Conservation (phyloP, 2,797 vertebrate genomes). For the Leucoraja ocellata region DNA sequence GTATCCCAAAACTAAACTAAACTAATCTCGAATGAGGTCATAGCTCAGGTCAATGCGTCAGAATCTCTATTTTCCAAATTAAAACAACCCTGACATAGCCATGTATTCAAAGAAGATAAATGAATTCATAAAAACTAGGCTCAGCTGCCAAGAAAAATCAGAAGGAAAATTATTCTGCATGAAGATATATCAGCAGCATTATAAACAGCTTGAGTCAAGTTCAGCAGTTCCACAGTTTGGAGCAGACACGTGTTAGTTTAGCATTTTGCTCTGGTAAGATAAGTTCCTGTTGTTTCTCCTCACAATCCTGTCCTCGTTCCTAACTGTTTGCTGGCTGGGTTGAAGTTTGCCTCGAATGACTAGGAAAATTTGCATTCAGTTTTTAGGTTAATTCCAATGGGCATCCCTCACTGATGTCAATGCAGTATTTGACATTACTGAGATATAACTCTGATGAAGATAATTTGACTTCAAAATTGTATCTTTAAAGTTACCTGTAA, state of each 20-base stretch:
- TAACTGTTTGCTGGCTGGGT: background rate
- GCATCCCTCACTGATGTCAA: background rate
- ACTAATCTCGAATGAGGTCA: too few species aligned
- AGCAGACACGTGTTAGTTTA: background rate
- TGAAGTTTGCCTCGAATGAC: background rate
- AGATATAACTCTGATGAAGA: background rate
- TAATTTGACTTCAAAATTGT: background rate
- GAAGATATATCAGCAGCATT: background rate
- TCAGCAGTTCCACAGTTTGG: background rate
- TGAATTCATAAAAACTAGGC: background rate
- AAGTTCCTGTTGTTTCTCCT: background rate
- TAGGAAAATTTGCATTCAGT: background rate
- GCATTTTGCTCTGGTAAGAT: background rate
- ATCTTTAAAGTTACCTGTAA: background rate
- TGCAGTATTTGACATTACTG: background rate
- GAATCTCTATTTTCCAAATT: background rate
- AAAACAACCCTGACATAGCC: background rate
- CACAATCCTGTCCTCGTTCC: background rate
- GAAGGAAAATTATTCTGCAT: background rate
- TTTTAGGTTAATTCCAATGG: background rate
- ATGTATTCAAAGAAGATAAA: conserved; percentile 5
- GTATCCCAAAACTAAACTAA: too few species aligned
- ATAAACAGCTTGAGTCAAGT: background rate
- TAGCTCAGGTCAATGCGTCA: background rate
- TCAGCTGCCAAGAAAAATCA: too few species aligned